Base-by-base conservation (phyloP, 2,113 vertebrate genomes). In the Indri indri region DNA sequence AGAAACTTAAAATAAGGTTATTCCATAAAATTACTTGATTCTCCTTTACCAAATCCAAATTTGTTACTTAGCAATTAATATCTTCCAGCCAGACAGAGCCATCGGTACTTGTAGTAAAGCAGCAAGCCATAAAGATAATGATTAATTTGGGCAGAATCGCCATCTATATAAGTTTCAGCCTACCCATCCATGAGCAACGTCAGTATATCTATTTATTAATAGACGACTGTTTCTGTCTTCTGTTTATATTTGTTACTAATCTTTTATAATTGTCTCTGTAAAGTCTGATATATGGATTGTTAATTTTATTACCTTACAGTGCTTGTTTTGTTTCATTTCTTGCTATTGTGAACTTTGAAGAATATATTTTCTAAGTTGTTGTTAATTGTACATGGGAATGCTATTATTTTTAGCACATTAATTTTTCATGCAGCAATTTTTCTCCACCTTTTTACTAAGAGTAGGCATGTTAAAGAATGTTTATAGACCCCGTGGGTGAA, bases 1-100 rank as follows among this genome's bases (percentile, higher is more conserved):
- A 92, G 94, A 84, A 96, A 88, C 66, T 88, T 92, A 93, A 97
- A 97, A 88, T 92, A 95, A 96, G 92, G 84, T 92, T 98, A 92
- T 94, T 96, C 65, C 34, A 73, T 63, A 81, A 97, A 96, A 83
- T 95, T 92, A 82, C 87, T 70, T 84, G 71, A 95, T 92, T 92
- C 77, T 81, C 42, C 71, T 50, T 42, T 70, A 47, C 71, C 81
- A 65, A 70, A n/a, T 81, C 71, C 70, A 94, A 40, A 96, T 93
- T 91, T 96, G 63, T 74, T 91, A 54, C 88, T 96, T 47, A 6
- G 71, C 70, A 92, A 88, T 92, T 87, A 92, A 92, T 85, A 88
- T 50, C 42, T 84, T 47, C 11, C 23, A 86, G 30, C 65, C 54
- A 85, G 76, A 54, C 63, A 94, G 57, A 73, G 86, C 27, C 66